Evolutionary conservation across 2,888 invertebrate species (phyloP).

Genomic region (Kryphioiulus occultus): DNA sequence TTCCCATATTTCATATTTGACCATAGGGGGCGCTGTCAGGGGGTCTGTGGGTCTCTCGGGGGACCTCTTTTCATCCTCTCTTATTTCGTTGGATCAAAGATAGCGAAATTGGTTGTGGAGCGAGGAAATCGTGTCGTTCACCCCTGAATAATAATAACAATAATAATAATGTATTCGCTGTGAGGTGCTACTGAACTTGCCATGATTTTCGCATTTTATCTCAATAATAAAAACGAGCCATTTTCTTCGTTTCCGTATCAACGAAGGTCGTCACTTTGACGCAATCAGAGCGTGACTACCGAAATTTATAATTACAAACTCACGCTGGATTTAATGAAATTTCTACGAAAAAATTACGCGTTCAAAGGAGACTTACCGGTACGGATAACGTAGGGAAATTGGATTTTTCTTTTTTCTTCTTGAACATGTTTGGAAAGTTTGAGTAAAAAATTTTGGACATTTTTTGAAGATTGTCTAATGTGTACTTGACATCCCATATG

Average conservation of each 20-base stretch:
- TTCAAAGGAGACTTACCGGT: neutral
- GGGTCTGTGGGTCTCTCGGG: neutral
- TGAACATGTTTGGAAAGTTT: neutral
- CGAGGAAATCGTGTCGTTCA: slow-evolving; percentile 11
- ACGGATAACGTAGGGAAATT: neutral
- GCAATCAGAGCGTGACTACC: neutral
- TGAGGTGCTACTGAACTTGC: slow-evolving; percentile 33
- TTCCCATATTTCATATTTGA: neutral
- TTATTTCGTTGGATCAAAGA: slow-evolving; percentile 18
- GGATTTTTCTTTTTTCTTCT: too few relatives aligned
- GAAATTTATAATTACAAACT: neutral
- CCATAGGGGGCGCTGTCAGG: neutral
- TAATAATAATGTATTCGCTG: neutral
- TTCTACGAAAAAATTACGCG: neutral
- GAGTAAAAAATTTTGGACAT: neutral
- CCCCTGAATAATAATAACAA: slow-evolving; percentile 1
- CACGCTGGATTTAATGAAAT: neutral
- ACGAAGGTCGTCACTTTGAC: slow-evolving; percentile 10
- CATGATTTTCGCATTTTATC: neutral
- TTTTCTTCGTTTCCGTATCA: slow-evolving; percentile 15
- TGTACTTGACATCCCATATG: too few relatives aligned
- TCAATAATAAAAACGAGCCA: neutral
- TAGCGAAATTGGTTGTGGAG: neutral
- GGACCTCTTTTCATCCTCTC: neutral
- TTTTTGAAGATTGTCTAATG: neutral